Conservation (phyloP, 2,797 vertebrate genomes). For the Cyprinodon diabolis region DNA sequence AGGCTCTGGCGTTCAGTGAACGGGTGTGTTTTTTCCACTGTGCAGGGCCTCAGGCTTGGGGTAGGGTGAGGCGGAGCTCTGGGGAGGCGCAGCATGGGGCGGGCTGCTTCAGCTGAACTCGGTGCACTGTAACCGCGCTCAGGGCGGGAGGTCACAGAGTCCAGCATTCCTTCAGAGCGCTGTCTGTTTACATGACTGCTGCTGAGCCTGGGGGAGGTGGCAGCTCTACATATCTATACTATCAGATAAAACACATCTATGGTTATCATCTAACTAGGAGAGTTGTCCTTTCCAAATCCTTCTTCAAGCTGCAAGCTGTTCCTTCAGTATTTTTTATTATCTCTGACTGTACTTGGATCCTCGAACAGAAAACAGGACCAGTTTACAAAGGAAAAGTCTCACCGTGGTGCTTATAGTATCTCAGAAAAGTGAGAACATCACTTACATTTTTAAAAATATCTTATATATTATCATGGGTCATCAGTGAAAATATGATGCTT, state of each 20-base stretch:
- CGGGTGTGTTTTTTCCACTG: slow-evolving; percentile 80
- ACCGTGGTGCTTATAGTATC: no score
- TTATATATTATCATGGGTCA: no score
- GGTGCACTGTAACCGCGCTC: slow-evolving; percentile 80
- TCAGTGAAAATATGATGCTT: no score
- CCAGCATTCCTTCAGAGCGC: slow-evolving; percentile 81
- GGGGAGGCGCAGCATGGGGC: slow-evolving; percentile 71
- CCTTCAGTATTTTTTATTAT: slow-evolving; percentile 17
- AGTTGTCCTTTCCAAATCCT: slow-evolving; percentile 60
- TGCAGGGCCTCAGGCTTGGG: slow-evolving; percentile 77
- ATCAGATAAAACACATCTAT: slow-evolving; percentile 74
- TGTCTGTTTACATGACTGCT: slow-evolving; percentile 83
- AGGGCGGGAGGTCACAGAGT: slow-evolving; percentile 82
- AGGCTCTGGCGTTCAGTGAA: slow-evolving; percentile 69
- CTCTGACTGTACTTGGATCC: slow-evolving; percentile 10
- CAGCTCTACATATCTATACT: slow-evolving; percentile 65
- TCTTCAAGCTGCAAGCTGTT: slow-evolving; percentile 43
- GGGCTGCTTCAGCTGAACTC: slow-evolving; percentile 80
- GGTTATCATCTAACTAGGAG: slow-evolving; percentile 57
- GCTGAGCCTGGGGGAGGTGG: slow-evolving; percentile 65
- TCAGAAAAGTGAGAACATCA: no score
- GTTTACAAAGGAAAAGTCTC: not conserved
- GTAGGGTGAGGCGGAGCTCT: slow-evolving; percentile 67
- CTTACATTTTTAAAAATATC: no score
- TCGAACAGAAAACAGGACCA: slow-evolving; percentile 10